Conservation (phyloP, 2,113 vertebrate species). For the Dipodomys stephensi region DNA sequence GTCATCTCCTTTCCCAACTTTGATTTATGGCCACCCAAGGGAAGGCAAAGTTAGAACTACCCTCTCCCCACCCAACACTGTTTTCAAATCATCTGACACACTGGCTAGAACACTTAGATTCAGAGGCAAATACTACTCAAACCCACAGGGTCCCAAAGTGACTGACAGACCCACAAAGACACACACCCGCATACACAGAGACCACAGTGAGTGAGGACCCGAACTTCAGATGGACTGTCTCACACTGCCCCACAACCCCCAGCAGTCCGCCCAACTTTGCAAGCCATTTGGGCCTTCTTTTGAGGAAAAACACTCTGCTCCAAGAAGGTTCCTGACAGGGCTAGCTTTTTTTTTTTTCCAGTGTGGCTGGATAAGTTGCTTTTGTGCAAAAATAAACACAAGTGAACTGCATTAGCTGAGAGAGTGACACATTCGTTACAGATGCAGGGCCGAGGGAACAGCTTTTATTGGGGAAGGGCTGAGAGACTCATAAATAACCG, state of each 20-base stretch:
- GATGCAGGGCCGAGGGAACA: constrained; percentile 83
- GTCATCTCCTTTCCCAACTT: constrained; percentile 45
- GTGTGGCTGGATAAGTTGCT: constrained; percentile 78
- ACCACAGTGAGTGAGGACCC: not conserved
- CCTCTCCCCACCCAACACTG: not conserved
- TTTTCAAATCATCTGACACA: constrained; percentile 22
- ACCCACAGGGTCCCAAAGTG: not conserved
- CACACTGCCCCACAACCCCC: not conserved
- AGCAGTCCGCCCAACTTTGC: not conserved
- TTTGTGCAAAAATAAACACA: constrained; percentile 87
- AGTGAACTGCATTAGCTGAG: constrained; percentile 79
- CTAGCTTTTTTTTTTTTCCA: constrained; percentile 56
- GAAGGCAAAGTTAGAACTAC: not conserved
- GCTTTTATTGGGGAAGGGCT: constrained; percentile 84
- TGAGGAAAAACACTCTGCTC: constrained; percentile 62
- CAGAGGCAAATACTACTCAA: not conserved
- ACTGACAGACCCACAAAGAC: not conserved
- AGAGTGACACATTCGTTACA: constrained; percentile 79
- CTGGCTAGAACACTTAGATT: not conserved
- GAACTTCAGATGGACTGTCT: not conserved
- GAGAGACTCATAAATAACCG: constrained; percentile 84
- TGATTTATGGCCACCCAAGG: constrained; percentile 48
- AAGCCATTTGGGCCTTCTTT: constrained; percentile 68
- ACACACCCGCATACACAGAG: not conserved
- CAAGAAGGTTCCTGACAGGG: constrained; percentile 74